A percentile compares a stretch with the other conserved stretches of the same genome.
Evolutionary conservation across 2,113 vertebrate genomes (phyloP).

Genomic region (Camelus bactrianus): DNA sequence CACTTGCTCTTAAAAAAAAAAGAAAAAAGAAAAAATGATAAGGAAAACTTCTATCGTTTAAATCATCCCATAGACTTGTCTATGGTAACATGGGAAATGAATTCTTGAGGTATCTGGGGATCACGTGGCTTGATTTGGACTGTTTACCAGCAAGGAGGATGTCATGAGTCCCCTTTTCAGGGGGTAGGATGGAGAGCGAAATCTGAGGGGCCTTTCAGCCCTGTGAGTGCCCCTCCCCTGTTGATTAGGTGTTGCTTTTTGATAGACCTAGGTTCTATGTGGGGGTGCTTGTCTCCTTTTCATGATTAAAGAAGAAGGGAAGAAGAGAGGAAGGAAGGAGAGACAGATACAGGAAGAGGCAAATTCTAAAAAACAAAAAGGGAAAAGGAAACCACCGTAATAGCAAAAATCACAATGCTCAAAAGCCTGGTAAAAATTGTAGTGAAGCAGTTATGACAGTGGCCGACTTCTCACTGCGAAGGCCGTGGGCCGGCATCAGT

Average conservation of each 20-base stretch:
- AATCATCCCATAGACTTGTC: conserved; percentile 79
- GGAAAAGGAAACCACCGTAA: not conserved
- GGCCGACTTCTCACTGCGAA: conserved; percentile 47
- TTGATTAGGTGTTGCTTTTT: conserved; percentile 49
- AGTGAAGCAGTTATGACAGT: not conserved
- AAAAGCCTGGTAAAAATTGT: not conserved
- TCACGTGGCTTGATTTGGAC: conserved; percentile 77
- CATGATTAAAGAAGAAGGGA: conserved; percentile 40
- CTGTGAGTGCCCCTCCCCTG: not conserved
- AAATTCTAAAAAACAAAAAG: not conserved
- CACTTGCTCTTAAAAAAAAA: conserved; percentile 80
- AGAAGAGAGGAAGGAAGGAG: not conserved
- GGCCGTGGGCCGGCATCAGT: conserved; percentile 66
- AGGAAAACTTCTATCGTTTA: conserved; percentile 77
- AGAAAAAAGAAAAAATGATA: not conserved
- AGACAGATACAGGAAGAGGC: not conserved
- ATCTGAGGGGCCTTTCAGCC: conserved; percentile 9
- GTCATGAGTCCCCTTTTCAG: conserved; percentile 80
- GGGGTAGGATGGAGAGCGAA: not conserved
- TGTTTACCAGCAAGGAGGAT: conserved; percentile 67
- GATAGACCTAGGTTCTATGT: not conserved
- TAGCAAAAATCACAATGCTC: not conserved
- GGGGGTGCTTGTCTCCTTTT: not conserved
- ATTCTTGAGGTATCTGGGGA: conserved; percentile 81
- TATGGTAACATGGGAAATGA: conserved; percentile 83